phyloP scores from a whole-genome alignment of 2,797 vertebrate genomes.

The Arrhamphus sclerolepis region DNA sequence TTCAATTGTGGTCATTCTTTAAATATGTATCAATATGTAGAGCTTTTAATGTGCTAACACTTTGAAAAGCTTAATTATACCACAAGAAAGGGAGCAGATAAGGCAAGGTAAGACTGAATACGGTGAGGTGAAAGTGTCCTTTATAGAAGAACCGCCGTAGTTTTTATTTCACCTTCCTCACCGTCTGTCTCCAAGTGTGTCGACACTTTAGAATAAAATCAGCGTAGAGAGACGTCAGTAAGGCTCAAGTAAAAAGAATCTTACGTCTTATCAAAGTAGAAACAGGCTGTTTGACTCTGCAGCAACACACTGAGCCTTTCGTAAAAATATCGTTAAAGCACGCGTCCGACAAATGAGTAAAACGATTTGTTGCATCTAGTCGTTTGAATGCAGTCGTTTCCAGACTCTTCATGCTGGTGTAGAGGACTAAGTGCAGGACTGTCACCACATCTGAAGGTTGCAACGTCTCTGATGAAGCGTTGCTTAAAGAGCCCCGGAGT shows the following conservation, averaged over 20 bases:
- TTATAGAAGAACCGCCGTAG: conserved; percentile 58
- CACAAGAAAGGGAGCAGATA: conserved; percentile 71
- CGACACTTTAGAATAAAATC: conserved; percentile 62
- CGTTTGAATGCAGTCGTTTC: not conserved
- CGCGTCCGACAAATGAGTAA: conserved; percentile 10
- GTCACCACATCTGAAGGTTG: not conserved
- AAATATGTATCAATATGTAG: conserved; percentile 58
- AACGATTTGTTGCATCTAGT: conserved; percentile 13
- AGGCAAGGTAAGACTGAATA: conserved; percentile 67
- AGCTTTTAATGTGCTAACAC: conserved; percentile 54
- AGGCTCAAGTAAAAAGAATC: conserved; percentile 25
- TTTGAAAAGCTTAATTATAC: conserved; percentile 71
- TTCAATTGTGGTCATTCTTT: conserved; percentile 60
- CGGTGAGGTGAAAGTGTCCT: conserved; percentile 66
- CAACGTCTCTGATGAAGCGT: not conserved
- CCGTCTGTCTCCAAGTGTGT: conserved; percentile 55
- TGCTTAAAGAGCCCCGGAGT: too few species aligned
- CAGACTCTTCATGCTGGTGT: not conserved
- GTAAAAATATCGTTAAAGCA: conserved; percentile 5
- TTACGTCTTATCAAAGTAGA: conserved; percentile 40
- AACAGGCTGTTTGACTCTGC: conserved; percentile 45
- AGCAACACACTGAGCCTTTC: conserved; percentile 21
- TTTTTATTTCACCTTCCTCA: conserved; percentile 68
- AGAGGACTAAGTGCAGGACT: not conserved
- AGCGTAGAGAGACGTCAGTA: conserved; percentile 40